Evolutionary conservation across 2,113 vertebrate species (phyloP), one percentile per base, ranked within the genome.

Genomic region (Sakesphorus luctuosus): DNA sequence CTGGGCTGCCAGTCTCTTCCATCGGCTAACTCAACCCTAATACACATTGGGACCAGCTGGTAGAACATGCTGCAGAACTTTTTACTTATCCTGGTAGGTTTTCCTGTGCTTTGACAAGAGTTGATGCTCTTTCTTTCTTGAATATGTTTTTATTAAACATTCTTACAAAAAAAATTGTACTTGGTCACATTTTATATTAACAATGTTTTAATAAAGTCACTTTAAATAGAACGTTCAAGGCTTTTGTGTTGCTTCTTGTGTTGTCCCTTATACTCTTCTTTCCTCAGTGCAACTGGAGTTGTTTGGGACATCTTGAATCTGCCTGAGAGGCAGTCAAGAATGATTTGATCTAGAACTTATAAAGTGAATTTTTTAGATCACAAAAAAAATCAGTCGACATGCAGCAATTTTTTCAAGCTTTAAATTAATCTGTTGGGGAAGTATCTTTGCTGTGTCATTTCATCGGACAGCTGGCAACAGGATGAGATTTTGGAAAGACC

Each of bases 161-260:
- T 98, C 97, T 98, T 98, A 97, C 83, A 73, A 94, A 97, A 44
- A 66, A 76, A 93, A 96, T 96, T 98, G 94, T 98, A 98, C 84
- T 97, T 94, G 95, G 92, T 97, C 95, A 95, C 97, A 96, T 98
- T 98, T 98, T 98, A 90, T 98, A 98, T 97, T 97, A 97, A 96
- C 84, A 85, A 96, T 95, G 95, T 97, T 98, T 98, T 97, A 98
- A 98, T 98, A 98, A 98, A 98, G 91, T 95, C 95, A 95, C 97
- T 97, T 98, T 90, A 95, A 93, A 94, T 96, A 96, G 58, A 92
- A 56, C 28, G 18, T 55, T 80, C 14, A 40, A 94, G 31, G 29
- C 2, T 52, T 93, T 78, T 78, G 63, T 84, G 35, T 24, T 84
- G 52, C 47, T 93, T 84, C 74, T 11, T 69, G 3, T 65, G 13